Base-by-base conservation (phyloP, 2,888 invertebrate genomes). In the Dryobotodes eremita region DNA sequence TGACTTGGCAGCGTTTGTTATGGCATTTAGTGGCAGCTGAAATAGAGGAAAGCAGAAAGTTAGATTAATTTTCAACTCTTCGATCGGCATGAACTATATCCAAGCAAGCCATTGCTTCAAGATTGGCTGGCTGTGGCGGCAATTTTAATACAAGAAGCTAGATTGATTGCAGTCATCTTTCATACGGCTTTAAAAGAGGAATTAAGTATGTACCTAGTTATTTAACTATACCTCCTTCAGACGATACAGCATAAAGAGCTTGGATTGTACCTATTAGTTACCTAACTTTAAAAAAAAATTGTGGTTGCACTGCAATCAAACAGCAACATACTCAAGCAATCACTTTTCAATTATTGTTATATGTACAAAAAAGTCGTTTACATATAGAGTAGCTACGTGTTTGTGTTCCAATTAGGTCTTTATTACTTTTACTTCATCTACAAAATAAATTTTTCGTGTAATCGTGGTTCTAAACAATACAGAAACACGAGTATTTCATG, bases 371-470 rank as follows among this genome's bases (percentile, higher is more conserved):
- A 75, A 59, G 7, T 26, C 23, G 15, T 75, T 20, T 5, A 36
- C 13, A n/a, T 11, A 70, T 20, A 42, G 7, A 46, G 4, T 50
- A 26, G 5, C 13, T 15, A 64, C 7, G 42, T 50, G n/a, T 68
- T 57, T 26, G 5, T n/a, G 61, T 48, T 66, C 31, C 15, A 71
- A 66, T 55, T 17, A 42, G 36, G 42, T 57, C 31, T 71, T 31
- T 55, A 3, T 68, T 57, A 31, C n/a, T 59, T 26, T 76, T 46
- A 80, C 48, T 70, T 57, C 7, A 79, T 13, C 62, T 31, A 53
- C 31, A 42, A 72, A 57, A 73, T 65, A 36, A 75, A 59, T 81
- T 79, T 75, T 55, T 85, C 64, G 55, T 73, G 57, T 65, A 79
- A 53, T 48, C n/a, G 62, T n/a, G 23, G 62, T 79, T 72, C 31